A percentile compares a stretch with the other conserved stretches of the same genome.
Conservation (phyloP, 2,888 invertebrate species). For the Drosophila maculinotata region DNA sequence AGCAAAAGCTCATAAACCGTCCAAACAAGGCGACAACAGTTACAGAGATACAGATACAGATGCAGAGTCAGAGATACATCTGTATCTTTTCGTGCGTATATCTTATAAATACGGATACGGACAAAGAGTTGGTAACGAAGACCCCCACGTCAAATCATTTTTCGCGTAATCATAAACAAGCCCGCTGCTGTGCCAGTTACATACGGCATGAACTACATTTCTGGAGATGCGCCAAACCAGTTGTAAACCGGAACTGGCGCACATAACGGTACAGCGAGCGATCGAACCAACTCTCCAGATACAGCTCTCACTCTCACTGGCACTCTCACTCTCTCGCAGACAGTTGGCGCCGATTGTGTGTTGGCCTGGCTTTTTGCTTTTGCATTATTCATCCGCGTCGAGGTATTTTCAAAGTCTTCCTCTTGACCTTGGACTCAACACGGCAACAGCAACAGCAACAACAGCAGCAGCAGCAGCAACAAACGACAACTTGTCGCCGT, state of each 20-base stretch:
- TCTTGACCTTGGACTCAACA: slow-evolving; percentile 83
- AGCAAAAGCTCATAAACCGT: slow-evolving; percentile 27
- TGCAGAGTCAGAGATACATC: too few relatives aligned
- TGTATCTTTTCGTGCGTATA: background rate
- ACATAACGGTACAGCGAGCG: slow-evolving; percentile 64
- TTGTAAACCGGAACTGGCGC: slow-evolving; percentile 75
- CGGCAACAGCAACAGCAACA: slow-evolving; percentile 29
- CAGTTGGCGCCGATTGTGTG: slow-evolving; percentile 37
- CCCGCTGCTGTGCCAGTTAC: slow-evolving; percentile 68
- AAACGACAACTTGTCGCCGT: slow-evolving; percentile 65
- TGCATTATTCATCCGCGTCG: slow-evolving; percentile 72
- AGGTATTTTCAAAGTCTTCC: slow-evolving; percentile 83
- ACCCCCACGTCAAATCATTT: slow-evolving; percentile 54
- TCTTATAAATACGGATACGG: slow-evolving; percentile 26
- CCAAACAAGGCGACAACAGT: slow-evolving; percentile 43
- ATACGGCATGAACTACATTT: slow-evolving; percentile 69
- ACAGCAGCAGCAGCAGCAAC: slow-evolving; percentile 22
- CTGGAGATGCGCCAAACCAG: slow-evolving; percentile 59
- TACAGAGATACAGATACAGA: slow-evolving; percentile 13
- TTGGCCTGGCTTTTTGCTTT: slow-evolving; percentile 56
- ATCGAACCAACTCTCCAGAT: slow-evolving; percentile 29
- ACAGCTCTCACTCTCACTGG: slow-evolving; percentile 29
- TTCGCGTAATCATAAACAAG: slow-evolving; percentile 73
- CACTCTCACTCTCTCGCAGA: slow-evolving; percentile 23
- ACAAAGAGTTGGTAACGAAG: slow-evolving; percentile 18